A percentile compares a stretch with the other conserved stretches of the same genome.
These are phyloP conservation scores for Plagodis dolabraria DNA, from an alignment of 2,888 invertebrate genomes.

Conservation along the genomic window DNA sequence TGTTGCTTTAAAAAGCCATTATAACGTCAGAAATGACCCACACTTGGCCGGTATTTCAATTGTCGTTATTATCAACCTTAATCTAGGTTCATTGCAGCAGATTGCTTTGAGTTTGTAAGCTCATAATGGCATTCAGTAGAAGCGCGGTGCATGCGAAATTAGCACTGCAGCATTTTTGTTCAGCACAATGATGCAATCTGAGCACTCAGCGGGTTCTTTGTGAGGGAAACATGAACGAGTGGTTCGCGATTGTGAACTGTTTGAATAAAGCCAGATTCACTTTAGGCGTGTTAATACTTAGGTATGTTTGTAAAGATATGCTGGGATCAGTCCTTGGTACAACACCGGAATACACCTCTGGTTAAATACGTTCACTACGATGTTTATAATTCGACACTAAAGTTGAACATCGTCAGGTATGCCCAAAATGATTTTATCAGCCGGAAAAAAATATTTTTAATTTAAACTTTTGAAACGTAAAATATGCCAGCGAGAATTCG, in stretches of 20 bases:
- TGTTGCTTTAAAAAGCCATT: too few species aligned
- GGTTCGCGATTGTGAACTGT: slow-evolving; percentile 70
- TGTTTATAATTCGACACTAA: too few species aligned
- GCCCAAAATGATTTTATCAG: slow-evolving; percentile 13
- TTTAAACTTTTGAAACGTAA: slow-evolving; percentile 48
- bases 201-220: slow-evolving; percentile 66
- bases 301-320: too few species aligned
- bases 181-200: slow-evolving; percentile 76
- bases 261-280: slow-evolving; percentile 69
- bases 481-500: slow-evolving; percentile 34
- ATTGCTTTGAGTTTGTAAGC: slow-evolving; percentile 49
- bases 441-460: slow-evolving; percentile 19
- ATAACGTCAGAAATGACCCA: too few species aligned
- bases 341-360: too few species aligned
- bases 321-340: too few species aligned
- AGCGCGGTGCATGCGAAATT: slow-evolving; percentile 72
- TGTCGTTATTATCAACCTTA: slow-evolving; percentile 22
- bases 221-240: slow-evolving; percentile 53
- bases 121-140: slow-evolving; percentile 67
- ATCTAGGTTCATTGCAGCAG: slow-evolving; percentile 49
- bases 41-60: too few species aligned
- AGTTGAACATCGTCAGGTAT: background rate
- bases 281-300: slow-evolving; percentile 40
- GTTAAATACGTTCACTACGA: background rate
- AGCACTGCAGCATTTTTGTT: slow-evolving; percentile 76